These are phyloP conservation scores for Sorex araneus DNA, from an alignment of 2,113 vertebrate species.

Conservation along the genomic window DNA sequence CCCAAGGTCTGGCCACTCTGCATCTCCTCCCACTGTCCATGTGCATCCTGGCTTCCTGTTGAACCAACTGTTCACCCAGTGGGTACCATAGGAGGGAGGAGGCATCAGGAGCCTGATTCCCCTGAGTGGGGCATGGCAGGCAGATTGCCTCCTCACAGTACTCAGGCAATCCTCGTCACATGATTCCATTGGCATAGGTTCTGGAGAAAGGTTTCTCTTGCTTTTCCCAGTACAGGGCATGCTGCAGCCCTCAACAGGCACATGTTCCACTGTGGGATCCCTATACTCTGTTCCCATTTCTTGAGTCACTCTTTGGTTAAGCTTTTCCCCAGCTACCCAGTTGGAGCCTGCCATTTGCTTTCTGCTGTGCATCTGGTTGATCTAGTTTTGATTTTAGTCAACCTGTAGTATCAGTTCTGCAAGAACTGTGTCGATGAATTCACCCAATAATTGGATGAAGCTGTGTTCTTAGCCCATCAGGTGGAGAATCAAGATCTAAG, in stretches of 20 bases:
- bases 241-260: no score
- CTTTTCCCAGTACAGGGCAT: not conserved
- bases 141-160: not conserved
- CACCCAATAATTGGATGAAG: not conserved
- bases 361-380: not conserved
- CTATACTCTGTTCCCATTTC: not conserved
- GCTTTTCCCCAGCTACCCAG: not conserved
- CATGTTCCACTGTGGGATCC: not conserved
- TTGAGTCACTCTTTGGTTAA: not conserved
- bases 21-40: not conserved
- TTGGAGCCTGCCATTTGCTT: not conserved
- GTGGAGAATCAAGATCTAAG: not conserved
- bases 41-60: not conserved
- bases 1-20: not conserved
- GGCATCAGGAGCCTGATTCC: not conserved
- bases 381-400: not conserved
- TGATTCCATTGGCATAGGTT: not conserved
- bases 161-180: no score
- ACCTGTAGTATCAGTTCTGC: not conserved
- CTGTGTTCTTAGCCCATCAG: not conserved
- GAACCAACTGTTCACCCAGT: not conserved
- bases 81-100: not conserved
- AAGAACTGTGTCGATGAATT: not conserved
- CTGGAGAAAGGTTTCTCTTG: not conserved
- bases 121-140: not conserved